Evolutionary conservation across 2,797 vertebrate species (phyloP), one percentile per base, ranked within the genome.

Genomic region (Scomberomorus guttatus): DNA sequence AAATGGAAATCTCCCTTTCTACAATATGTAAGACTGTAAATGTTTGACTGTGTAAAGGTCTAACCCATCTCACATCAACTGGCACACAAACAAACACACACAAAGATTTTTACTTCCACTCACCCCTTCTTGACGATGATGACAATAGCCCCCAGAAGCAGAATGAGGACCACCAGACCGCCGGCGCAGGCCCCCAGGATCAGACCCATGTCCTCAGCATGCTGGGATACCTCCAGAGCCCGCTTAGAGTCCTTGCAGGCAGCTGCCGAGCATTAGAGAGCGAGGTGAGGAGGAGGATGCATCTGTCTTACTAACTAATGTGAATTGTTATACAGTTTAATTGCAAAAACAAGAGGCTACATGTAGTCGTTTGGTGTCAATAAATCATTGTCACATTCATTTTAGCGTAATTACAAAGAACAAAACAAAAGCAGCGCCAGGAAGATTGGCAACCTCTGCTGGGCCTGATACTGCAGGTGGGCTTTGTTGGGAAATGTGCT

Each of bases 131-230:
- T 97, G 65, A 99, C 93, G 70, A 98, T 92, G 24, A 99, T 20
- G 46, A 99, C 97, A 67, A 98, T 95, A 84, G 96, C 97, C 42
- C 97, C 97, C 70, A 99, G 94, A 2, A 99, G 95, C 66, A 99
- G 95, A 24, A 98, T 97, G 66, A 99, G 96, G 44, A 98, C 96
- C 0, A 97, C 96, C 46, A 98, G 96, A 0, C 97, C 97, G 0
- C 98, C 98, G 0, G 96, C 97, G 77, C 98, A 98, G 85, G 97
- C 97, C 5, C 97, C 98, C 46, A 99, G 93, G 87, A 99, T 98
- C 75, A 99, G 93, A 0, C 98, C 97, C 97, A 99, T 98, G 93
- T 98, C 97, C 85, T 99, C 97, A 0, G 97, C 96, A 63, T 96
- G 97, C 92, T 99, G 98, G 2, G 97, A 98, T 29, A 98, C 96